Evolutionary conservation across 2,113 vertebrate genomes (phyloP), one percentile per base, ranked within the genome.

Genomic region (Seriola aureovittata): DNA sequence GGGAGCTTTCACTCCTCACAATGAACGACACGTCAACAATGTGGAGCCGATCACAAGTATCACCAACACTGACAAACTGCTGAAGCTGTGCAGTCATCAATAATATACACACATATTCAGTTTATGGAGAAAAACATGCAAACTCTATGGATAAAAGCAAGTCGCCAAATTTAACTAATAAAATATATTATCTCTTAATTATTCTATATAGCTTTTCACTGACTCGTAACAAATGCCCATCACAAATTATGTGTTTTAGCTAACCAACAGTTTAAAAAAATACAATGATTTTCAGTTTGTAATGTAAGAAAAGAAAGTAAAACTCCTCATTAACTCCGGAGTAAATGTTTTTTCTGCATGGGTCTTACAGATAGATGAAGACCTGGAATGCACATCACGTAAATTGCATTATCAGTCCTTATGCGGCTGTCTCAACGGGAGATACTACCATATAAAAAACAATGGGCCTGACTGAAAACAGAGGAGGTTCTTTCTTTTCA

Each of bases 1-100:
- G 29, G 6, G 60, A 75, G 60, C 36, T 25, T 38, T 75, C 34
- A 60, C n/a, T 42, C 16, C 8, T 40, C 71, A 23, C 32, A 70
- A 52, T 71, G 36, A 73, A 71, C 16, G n/a, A 16, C 57, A 68
- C 25, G 5, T 73, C 74, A 60, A 25, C 66, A 68, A 17, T 60
- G 59, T 23, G 38, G 12, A 0, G 81, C 29, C 23, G 8, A 14
- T 54, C 60, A 58, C 23, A 62, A 0, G 23, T 21, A 6, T 48
- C 12, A 40, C 42, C 13, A 5, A 48, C 67, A 32, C 69, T 55
- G 52, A 73, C 32, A 10, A n/a, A 32, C 32, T 48, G 52, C 40
- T 64, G 46, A 46, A 38, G 60, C 0, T 8, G n/a, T 34, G 34
- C 4, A 8, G 66, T 14, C 12, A 19, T 9, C 48, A 17, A 9